Evolutionary conservation across 2,797 vertebrate species (phyloP).

Genomic region (Glossophaga mutica): DNA sequence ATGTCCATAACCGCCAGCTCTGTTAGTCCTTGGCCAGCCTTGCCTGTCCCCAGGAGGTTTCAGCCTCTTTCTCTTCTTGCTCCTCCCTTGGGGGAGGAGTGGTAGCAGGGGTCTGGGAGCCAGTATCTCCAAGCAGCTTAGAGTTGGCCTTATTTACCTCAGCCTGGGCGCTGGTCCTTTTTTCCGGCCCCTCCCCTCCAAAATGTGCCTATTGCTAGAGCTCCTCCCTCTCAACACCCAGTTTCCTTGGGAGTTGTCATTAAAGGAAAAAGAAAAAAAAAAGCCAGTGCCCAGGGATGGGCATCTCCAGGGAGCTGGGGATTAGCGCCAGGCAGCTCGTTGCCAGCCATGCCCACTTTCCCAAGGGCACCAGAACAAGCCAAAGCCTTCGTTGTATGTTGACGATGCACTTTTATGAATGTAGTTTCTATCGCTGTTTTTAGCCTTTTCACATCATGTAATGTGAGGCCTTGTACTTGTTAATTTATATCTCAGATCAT

Average conservation of each 20-base stretch:
- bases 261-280: background rate
- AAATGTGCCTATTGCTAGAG: slow-evolving; percentile 76
- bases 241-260: slow-evolving; percentile 61
- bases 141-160: slow-evolving; percentile 74
- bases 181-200: slow-evolving; percentile 68
- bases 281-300: slow-evolving; percentile 63
- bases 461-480: slow-evolving; percentile 89
- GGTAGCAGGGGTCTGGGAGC: slow-evolving; percentile 38
- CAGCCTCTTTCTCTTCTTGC: slow-evolving; percentile 24
- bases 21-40: slow-evolving; percentile 28
- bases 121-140: slow-evolving; percentile 70
- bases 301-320: slow-evolving; percentile 65
- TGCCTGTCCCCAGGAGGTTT: background rate
- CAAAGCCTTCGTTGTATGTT: slow-evolving; percentile 84
- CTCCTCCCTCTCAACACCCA: slow-evolving; percentile 63
- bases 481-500: slow-evolving; percentile 92
- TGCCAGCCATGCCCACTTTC: slow-evolving; percentile 69
- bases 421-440: slow-evolving; percentile 88
- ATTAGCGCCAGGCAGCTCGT: slow-evolving; percentile 56
- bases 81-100: background rate
- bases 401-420: slow-evolving; percentile 95
- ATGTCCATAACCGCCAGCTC: slow-evolving; percentile 29
- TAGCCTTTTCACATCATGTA: slow-evolving; percentile 88
- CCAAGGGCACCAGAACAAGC: slow-evolving; percentile 81
- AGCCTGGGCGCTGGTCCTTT: slow-evolving; percentile 74